Percentiles rank a stretch among this genome's conserved stretches.
Conservation (phyloP, 2,797 vertebrate species). For the Pseudochirops corinnae region DNA sequence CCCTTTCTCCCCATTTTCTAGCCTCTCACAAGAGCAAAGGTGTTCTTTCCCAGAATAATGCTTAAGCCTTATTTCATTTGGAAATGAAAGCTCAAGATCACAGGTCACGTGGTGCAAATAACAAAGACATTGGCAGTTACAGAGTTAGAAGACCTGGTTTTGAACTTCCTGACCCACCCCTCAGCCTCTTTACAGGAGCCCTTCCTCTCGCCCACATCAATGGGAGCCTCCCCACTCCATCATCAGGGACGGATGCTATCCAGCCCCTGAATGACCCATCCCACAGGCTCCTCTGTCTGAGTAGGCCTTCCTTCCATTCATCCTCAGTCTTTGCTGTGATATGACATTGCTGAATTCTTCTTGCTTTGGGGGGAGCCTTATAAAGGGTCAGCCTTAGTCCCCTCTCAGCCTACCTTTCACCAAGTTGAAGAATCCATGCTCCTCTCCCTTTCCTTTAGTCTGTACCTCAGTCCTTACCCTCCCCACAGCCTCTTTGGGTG, state of each 20-base stretch:
- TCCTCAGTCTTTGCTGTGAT: neutral
- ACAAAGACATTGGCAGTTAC: neutral
- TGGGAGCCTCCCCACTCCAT: neutral
- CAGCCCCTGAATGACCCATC: neutral
- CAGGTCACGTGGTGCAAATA: neutral
- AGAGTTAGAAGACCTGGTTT: constrained; percentile 15
- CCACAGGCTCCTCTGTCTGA: neutral
- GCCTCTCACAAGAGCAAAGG: constrained; percentile 55
- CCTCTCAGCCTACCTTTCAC: neutral
- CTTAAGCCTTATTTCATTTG: constrained; percentile 35
- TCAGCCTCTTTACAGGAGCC: neutral
- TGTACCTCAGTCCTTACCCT: neutral
- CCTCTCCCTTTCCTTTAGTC: neutral
- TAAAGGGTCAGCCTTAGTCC: neutral
- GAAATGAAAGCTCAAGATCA: constrained; percentile 64
- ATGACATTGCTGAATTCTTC: neutral
- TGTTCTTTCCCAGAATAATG: constrained; percentile 55
- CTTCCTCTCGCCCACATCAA: neutral
- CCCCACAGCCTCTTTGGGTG: neutral
- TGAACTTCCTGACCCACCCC: neutral
- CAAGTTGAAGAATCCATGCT: neutral
- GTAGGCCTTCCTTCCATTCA: neutral
- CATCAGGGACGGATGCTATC: neutral
- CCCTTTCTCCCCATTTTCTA: neutral
- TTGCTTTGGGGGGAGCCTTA: neutral